Percentiles rank a stretch among this genome's conserved stretches.
Evolutionary conservation across 2,113 vertebrate species (phyloP).

Genomic region (Strix uralensis): DNA sequence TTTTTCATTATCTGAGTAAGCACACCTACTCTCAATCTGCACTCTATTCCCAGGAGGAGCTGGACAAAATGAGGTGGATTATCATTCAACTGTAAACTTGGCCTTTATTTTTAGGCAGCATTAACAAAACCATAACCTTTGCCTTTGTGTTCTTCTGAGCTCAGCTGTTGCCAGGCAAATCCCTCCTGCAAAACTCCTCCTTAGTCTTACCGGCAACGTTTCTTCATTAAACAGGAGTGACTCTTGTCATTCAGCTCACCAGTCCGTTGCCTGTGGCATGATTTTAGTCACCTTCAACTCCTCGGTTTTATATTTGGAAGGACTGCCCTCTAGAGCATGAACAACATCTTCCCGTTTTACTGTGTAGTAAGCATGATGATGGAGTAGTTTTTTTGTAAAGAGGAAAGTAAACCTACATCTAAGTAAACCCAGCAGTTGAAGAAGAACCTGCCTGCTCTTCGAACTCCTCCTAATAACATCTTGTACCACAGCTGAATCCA

Average conservation of each 20-base stretch:
- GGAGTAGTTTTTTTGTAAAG: too few species aligned
- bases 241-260: too few species aligned
- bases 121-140: neutral
- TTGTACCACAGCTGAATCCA: neutral
- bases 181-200: neutral
- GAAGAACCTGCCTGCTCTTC: neutral
- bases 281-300: neutral
- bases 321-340: neutral
- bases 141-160: neutral
- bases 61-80: neutral
- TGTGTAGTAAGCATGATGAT: too few species aligned
- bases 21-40: too few species aligned
- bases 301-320: neutral
- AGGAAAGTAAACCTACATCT: neutral
- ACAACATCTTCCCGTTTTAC: neutral
- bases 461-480: neutral
- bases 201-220: neutral
- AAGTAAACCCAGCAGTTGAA: neutral
- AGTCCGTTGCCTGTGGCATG: neutral
- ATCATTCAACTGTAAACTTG: neutral
- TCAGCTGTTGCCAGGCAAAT: neutral
- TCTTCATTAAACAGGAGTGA: neutral
- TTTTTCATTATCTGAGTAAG: neutral
- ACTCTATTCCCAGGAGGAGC: neutral
- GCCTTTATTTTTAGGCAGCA: neutral